Percentiles rank a stretch among this genome's conserved stretches.
phyloP scores from a whole-genome alignment of 2,113 vertebrate species.

The Typhlomys cinereus region DNA sequence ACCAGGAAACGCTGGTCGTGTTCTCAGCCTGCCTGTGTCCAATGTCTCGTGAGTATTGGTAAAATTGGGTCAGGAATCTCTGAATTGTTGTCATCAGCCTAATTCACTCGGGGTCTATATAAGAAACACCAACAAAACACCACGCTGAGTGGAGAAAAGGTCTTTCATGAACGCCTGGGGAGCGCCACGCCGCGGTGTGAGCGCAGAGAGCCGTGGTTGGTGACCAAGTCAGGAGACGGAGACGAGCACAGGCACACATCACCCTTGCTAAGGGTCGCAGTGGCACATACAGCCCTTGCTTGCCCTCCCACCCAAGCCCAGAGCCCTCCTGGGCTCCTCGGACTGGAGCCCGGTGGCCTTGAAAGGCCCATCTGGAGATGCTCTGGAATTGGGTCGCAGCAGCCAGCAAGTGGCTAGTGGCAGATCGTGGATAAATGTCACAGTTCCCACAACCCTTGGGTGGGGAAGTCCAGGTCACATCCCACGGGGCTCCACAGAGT shows the following conservation, averaged over 20 bases:
- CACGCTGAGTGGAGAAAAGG: background rate
- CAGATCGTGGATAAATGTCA: too few species aligned
- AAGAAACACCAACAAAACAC: background rate
- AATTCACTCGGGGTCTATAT: background rate
- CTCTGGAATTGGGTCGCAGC: background rate
- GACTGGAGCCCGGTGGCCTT: background rate
- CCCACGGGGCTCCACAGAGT: too few species aligned
- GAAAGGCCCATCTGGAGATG: too few species aligned
- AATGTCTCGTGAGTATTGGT: background rate
- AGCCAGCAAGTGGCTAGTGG: fast-evolving
- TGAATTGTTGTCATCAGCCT: background rate
- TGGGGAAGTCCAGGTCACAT: fast-evolving
- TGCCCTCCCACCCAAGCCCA: background rate
- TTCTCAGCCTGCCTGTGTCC: background rate
- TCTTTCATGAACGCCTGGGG: background rate
- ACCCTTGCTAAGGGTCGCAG: background rate
- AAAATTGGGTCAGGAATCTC: background rate
- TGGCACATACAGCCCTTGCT: fast-evolving
- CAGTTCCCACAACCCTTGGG: fast-evolving
- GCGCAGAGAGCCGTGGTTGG: background rate
- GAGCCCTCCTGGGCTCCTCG: fast-evolving
- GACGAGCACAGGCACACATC: background rate
- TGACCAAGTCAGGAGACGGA: background rate
- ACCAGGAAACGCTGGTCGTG: background rate
- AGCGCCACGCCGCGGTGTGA: background rate